Percentiles rank a stretch among this genome's conserved stretches.
Conservation (phyloP, 37 sponge, comb jelly and placozoan genomes). For the Amphimedon queenslandica region DNA sequence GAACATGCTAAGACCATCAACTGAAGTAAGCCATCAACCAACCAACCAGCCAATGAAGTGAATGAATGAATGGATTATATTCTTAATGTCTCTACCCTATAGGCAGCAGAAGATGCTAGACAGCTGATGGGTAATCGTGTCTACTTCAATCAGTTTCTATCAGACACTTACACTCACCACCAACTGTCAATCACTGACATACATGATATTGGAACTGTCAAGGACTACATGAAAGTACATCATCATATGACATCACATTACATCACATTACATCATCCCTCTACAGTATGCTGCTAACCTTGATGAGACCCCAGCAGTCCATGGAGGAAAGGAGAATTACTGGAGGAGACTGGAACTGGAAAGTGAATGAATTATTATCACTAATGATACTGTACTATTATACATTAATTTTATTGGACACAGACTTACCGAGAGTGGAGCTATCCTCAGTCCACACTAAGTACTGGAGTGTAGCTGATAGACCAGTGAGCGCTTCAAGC, state of each 20-base stretch:
- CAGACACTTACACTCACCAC: conserved; percentile 76
- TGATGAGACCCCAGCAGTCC: conserved; percentile 88
- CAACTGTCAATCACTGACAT: conserved; percentile 66
- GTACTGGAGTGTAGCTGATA: no score
- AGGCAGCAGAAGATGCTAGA: conserved; percentile 92
- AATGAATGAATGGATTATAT: not conserved
- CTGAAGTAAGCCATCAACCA: conserved; percentile 44
- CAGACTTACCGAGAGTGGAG: no score
- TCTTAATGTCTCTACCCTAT: not conserved
- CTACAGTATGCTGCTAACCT: conserved; percentile 51
- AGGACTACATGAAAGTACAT: conserved; percentile 87
- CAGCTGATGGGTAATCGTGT: conserved; percentile 83
- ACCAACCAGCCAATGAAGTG: no score
- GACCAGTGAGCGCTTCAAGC: no score
- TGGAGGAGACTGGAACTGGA: conserved; percentile 85
- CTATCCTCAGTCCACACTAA: no score
- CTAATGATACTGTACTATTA: no score
- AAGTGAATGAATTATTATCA: conserved; percentile 23
- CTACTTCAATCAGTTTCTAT: conserved; percentile 81
- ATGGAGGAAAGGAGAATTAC: conserved; percentile 90
- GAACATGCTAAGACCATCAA: conserved; percentile 76
- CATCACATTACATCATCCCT: not conserved
- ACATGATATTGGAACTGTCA: conserved; percentile 81
- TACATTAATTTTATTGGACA: no score
- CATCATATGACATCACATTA: not conserved